Base-by-base conservation (phyloP, 2,888 invertebrate species). In the Trachelus tabidus region DNA sequence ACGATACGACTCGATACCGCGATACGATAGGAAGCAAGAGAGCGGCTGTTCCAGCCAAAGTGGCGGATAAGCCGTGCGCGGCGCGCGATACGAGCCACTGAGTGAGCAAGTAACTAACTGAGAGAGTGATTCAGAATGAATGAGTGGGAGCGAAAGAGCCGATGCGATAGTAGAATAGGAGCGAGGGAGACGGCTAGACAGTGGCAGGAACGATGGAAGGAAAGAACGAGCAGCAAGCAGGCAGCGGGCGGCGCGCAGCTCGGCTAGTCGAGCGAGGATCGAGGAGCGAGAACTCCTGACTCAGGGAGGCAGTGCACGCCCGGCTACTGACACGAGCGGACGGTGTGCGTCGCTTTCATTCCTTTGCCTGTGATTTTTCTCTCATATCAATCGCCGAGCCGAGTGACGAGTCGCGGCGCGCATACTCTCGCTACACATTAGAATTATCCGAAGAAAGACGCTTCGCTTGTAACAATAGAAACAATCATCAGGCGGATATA, bases 321-420 rank as follows among this genome's bases (percentile, higher is more conserved):
- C 90, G 91, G 90, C 91, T 90, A 91, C 89, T 90, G 89, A 91
- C 88, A 89, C 89, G 90, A 91, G 88, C 87, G 91, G 89, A 90
- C 87, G 90, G 90, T 81, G 88, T 85, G 87, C 86, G 86, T 85
- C 83, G 80, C 84, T 86, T 84, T 83, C 85, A 82, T 83, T 79
- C 83, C 79, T 81, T 85, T 81, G 80, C 83, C 84, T 84, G 85
- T 88, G 85, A 86, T 85, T 85, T 77, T 83, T 82, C 83, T 84
- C 81, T 83, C 83, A 83, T 83, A 83, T 82, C 83, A 85, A 81
- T 76, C 74, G 80, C 80, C 80, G 76, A 80, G 81, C 76, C 80
- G 85, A 68, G 85, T 81, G 81, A 84, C 56, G 56, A 56, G 56
- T 56, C 56, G 56, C 56, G 56, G 56, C 56, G 56, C 56, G 56